phyloP scores from a whole-genome alignment of 2,888 invertebrate genomes.

The Dione juno region DNA sequence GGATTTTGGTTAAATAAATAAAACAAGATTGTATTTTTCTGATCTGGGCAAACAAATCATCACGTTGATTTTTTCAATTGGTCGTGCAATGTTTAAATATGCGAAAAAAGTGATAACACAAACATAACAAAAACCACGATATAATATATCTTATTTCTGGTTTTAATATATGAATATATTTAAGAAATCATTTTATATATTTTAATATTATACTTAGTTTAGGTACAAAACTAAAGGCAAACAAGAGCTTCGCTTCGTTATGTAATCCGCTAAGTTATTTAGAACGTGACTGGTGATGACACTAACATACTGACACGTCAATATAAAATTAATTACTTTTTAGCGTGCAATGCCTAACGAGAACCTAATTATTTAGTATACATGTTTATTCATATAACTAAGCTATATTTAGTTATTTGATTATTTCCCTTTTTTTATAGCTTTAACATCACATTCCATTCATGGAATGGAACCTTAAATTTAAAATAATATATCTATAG shows the following conservation, averaged over 20 bases:
- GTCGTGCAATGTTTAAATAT: not conserved
- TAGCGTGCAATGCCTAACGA: conserved; percentile 2
- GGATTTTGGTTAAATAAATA: not conserved
- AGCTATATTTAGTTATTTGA: too few relatives aligned
- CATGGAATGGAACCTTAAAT: too few relatives aligned
- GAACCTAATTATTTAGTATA: not conserved
- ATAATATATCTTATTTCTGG: not conserved
- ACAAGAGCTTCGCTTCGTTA: conserved; percentile 7
- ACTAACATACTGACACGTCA: conserved; percentile 17
- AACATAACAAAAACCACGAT: not conserved
- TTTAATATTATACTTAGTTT: too few relatives aligned
- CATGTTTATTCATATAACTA: too few relatives aligned
- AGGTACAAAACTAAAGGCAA: conserved; percentile 16
- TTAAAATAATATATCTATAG: too few relatives aligned
- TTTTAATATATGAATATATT: not conserved
- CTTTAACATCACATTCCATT: too few relatives aligned
- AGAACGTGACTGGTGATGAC: conserved; percentile 66
- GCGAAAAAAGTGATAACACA: not conserved
- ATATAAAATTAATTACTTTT: conserved; percentile 17
- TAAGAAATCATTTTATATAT: too few relatives aligned
- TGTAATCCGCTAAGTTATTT: conserved; percentile 64
- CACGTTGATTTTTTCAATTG: not conserved
- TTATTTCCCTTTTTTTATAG: too few relatives aligned
- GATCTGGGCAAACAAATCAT: not conserved
- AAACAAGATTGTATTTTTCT: not conserved